A percentile compares a stretch with the other conserved stretches of the same genome.
Evolutionary conservation across 2,888 invertebrate genomes (phyloP).

Genomic region (Lepidochrysops patricia): DNA sequence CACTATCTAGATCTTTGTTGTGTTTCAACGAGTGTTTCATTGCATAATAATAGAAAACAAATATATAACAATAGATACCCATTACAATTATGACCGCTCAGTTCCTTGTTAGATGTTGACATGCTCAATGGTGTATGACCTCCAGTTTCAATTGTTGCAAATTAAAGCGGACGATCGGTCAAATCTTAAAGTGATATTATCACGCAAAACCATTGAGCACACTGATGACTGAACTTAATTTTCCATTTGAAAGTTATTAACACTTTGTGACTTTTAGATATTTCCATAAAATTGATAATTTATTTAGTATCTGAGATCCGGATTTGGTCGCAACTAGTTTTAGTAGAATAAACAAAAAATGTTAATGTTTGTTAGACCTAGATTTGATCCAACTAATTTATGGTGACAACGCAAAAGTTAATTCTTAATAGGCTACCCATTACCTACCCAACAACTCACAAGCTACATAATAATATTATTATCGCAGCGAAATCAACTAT

Average conservation of each 20-base stretch:
- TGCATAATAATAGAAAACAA: conserved; percentile 10
- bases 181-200: conserved; percentile 10
- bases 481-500: too few species aligned
- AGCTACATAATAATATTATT: too few species aligned
- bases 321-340: too few species aligned
- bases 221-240: not conserved
- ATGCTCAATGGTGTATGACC: conserved; percentile 8
- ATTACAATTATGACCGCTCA: not conserved
- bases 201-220: conserved; percentile 10
- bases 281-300: too few species aligned
- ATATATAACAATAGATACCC: not conserved
- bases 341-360: too few species aligned
- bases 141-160: conserved; percentile 14
- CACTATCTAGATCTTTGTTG: not conserved
- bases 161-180: conserved; percentile 13
- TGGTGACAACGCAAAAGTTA: too few species aligned
- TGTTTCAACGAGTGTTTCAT: not conserved
- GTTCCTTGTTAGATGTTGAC: not conserved
- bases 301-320: too few species aligned
- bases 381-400: too few species aligned
- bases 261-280: not conserved
- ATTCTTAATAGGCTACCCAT: too few species aligned
- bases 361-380: too few species aligned
- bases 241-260: not conserved
- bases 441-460: too few species aligned